Conservation (phyloP, 2,888 invertebrate genomes). For the Balanococcus diminutus region DNA sequence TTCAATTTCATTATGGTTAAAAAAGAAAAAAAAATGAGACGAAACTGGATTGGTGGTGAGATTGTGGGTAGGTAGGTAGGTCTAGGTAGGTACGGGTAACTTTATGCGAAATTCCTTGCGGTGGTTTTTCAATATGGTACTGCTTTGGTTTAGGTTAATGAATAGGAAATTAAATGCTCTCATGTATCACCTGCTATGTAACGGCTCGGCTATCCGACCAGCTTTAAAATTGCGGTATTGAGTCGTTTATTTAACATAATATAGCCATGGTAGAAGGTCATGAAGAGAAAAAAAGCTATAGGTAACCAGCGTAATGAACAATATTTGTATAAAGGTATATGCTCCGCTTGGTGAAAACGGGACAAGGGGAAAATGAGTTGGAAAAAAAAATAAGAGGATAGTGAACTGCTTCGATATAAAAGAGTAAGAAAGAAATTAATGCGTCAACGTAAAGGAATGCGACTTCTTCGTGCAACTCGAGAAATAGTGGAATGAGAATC, state of each 20-base stretch:
- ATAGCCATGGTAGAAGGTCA: not conserved
- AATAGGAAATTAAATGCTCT: conserved; percentile 36
- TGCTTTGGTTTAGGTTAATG: conserved; percentile 18
- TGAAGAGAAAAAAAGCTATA: conserved; percentile 9
- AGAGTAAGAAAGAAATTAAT: conserved; percentile 43
- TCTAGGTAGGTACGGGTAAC: not conserved
- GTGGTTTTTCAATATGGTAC: not conserved
- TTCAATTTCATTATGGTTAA: not conserved
- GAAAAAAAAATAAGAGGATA: conserved; percentile 17
- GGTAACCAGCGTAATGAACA: conserved; percentile 21
- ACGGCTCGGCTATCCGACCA: not conserved
- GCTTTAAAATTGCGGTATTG: conserved; percentile 26
- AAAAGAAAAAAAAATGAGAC: not conserved
- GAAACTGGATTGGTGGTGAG: not conserved
- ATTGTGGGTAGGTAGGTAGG: not conserved
- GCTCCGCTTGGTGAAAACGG: not conserved
- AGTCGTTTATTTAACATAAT: conserved; percentile 13
- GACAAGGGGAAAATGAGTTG: conserved; percentile 20
- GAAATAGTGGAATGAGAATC: conserved; percentile 6
- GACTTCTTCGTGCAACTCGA: conserved; percentile 43
- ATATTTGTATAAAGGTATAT: conserved; percentile 28
- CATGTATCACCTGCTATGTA: conserved; percentile 23
- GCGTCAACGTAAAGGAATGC: conserved; percentile 43
- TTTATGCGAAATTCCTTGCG: not conserved
- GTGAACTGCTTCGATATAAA: conserved; percentile 42